These are phyloP conservation scores for Agonopterix alstromeriana DNA, from an alignment of 2,888 invertebrate species.

Conservation along the genomic window DNA sequence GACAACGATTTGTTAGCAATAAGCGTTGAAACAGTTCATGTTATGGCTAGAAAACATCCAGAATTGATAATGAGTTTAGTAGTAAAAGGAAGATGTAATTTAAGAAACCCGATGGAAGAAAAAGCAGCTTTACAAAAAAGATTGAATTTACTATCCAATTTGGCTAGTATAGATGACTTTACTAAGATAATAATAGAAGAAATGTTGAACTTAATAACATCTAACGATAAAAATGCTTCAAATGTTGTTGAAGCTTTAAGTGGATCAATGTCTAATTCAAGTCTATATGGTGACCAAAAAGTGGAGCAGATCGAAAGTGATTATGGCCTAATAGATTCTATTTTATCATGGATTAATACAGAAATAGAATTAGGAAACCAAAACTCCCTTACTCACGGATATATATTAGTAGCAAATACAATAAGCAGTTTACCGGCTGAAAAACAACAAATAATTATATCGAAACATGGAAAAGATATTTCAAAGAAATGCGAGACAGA, in stretches of 20 bases:
- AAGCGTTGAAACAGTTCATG: constrained; percentile 69
- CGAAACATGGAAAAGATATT: constrained; percentile 37
- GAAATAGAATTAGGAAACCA: constrained; percentile 33
- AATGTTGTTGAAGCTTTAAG: constrained; percentile 52
- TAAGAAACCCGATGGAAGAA: constrained; percentile 43
- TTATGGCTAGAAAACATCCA: constrained; percentile 70
- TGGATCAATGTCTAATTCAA: constrained; percentile 43
- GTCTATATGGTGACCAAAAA: constrained; percentile 47
- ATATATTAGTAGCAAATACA: constrained; percentile 47
- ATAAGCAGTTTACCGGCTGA: constrained; percentile 45
- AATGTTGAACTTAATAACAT: constrained; percentile 50
- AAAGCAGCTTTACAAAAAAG: constrained; percentile 46
- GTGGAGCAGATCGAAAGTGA: constrained; percentile 61
- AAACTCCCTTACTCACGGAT: constrained; percentile 42
- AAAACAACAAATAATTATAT: constrained; percentile 41
- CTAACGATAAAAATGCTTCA: constrained; percentile 33
- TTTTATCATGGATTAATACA: constrained; percentile 49
- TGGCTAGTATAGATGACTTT: constrained; percentile 68
- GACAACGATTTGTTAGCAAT: constrained; percentile 55
- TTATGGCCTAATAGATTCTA: constrained; percentile 53
- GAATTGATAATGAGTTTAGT: constrained; percentile 68
- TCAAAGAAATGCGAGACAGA: constrained; percentile 37
- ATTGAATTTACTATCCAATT: constrained; percentile 56
- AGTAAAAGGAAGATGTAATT: constrained; percentile 62
- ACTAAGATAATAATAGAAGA: constrained; percentile 60